phyloP scores from a whole-genome alignment of 2,113 vertebrate species.

The Galeopterus variegatus region DNA sequence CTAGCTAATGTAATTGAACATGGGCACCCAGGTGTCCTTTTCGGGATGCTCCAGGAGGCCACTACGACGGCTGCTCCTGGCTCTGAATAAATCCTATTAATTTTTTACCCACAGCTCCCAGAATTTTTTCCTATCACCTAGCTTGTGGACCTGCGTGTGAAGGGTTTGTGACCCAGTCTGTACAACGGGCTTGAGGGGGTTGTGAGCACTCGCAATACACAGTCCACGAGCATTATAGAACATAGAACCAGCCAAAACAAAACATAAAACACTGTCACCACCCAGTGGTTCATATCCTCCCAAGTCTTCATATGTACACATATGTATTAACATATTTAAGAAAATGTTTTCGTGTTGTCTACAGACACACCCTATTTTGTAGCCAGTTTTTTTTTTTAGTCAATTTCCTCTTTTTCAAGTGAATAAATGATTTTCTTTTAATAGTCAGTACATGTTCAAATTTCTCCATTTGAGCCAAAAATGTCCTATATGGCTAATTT shows the following conservation, averaged over 20 bases:
- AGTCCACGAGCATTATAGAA: not conserved
- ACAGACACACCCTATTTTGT: not conserved
- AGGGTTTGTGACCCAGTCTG: no score
- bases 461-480: slow-evolving; percentile 30
- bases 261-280: slow-evolving; percentile 13
- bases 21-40: no score
- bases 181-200: no score
- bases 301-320: not conserved
- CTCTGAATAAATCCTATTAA: no score
- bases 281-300: not conserved
- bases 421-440: slow-evolving; percentile 25
- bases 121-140: no score
- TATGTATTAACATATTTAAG: not conserved
- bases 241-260: slow-evolving; percentile 7
- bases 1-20: no score
- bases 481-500: slow-evolving; percentile 5
- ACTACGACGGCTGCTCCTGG: no score
- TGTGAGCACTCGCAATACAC: no score
- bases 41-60: no score
- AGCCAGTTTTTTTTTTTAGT: not conserved
- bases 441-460: not conserved
- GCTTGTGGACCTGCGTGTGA: no score
- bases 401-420: slow-evolving; percentile 15
- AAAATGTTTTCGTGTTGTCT: slow-evolving; percentile 22
- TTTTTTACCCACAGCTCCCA: no score